phyloP scores from a whole-genome alignment of 2,888 invertebrate species.

The Apamea anceps region DNA sequence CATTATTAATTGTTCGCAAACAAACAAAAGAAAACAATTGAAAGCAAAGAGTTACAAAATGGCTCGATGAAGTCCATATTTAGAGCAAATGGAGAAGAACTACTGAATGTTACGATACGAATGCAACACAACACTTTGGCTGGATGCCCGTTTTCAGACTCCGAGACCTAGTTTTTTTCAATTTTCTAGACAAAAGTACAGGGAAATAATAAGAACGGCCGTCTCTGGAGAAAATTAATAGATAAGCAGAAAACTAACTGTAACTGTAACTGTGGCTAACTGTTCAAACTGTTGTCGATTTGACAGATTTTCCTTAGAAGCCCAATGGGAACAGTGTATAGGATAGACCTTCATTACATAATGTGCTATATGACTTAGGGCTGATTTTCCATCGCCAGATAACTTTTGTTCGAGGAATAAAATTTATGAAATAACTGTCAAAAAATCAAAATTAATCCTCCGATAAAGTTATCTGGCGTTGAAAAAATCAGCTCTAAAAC shows the following conservation, averaged over 20 bases:
- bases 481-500: too few species aligned
- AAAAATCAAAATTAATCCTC: too few species aligned
- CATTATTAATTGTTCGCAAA: not conserved
- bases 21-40: slow-evolving; percentile 6
- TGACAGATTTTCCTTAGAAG: not conserved
- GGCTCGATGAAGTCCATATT: not conserved
- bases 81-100: slow-evolving; percentile 13
- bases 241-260: not conserved
- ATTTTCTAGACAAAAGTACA: not conserved
- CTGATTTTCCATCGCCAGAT: too few species aligned
- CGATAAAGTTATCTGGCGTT: too few species aligned
- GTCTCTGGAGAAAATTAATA: not conserved
- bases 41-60: not conserved
- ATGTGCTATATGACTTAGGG: not conserved
- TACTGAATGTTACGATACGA: not conserved
- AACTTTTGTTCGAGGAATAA: too few species aligned
- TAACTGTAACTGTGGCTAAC: not conserved
- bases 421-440: too few species aligned
- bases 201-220: not conserved
- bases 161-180: not conserved
- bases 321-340: not conserved
- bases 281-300: not conserved
- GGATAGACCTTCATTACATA: not conserved
- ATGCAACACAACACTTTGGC: not conserved
- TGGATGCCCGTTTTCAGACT: slow-evolving; percentile 1